phyloP scores from a whole-genome alignment of 2,113 vertebrate genomes.

The Excalfactoria chinensis region DNA sequence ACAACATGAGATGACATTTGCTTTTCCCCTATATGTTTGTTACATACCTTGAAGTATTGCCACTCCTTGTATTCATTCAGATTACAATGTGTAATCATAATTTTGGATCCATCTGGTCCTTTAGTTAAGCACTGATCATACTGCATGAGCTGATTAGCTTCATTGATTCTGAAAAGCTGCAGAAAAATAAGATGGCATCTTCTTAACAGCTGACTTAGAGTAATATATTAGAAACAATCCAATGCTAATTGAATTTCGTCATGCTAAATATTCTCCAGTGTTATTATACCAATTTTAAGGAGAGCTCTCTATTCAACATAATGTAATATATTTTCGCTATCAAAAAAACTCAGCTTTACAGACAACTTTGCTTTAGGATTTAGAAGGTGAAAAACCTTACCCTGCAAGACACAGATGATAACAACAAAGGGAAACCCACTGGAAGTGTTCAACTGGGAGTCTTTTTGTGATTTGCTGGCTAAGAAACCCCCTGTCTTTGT shows the following conservation, averaged over 20 bases:
- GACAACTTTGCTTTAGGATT: neutral
- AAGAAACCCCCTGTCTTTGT: neutral
- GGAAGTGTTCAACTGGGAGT: neutral
- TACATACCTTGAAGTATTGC: constrained; percentile 94
- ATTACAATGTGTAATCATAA: constrained; percentile 93
- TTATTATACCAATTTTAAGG: neutral
- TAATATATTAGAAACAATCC: neutral
- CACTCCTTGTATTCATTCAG: constrained; percentile 91
- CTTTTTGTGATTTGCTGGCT: neutral
- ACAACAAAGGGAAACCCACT: neutral
- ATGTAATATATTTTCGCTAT: neutral
- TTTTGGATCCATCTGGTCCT: constrained; percentile 84
- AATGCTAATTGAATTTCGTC: neutral
- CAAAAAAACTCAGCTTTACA: neutral
- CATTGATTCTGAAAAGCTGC: constrained; percentile 96
- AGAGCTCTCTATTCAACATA: neutral
- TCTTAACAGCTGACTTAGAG: neutral
- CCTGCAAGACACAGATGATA: neutral
- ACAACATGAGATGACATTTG: neutral
- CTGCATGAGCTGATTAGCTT: constrained; percentile 97
- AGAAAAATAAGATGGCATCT: neutral
- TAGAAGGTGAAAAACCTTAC: neutral
- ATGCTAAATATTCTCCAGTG: neutral
- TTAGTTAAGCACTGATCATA: constrained; percentile 95
- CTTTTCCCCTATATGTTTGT: neutral